Conservation (phyloP, 2,113 vertebrate genomes). For the Ginglymostoma cirratum region DNA sequence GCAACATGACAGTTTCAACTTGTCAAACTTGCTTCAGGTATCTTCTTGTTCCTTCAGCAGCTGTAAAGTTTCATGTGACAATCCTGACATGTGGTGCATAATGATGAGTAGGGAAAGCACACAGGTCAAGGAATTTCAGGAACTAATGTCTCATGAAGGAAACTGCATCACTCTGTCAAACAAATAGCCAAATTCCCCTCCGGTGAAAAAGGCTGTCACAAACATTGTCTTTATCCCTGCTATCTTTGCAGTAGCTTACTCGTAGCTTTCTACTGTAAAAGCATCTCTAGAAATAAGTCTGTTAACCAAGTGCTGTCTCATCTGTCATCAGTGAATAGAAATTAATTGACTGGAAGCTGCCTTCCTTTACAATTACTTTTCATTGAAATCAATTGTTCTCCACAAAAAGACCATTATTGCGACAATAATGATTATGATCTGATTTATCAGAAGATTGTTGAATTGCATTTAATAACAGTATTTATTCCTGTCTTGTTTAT, state of each 20-base stretch:
- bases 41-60: neutral
- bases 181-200: neutral
- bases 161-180: neutral
- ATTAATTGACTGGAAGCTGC: slow-evolving; percentile 9
- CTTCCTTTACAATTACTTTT: neutral
- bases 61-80: neutral
- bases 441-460: neutral
- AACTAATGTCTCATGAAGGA: neutral
- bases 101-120: neutral
- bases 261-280: neutral
- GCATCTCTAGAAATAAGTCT: neutral
- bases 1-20: neutral
- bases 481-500: neutral
- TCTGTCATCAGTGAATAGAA: neutral
- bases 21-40: neutral
- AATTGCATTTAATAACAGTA: neutral
- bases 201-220: neutral
- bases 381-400: neutral
- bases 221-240: neutral
- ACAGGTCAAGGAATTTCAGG: neutral
- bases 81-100: neutral
- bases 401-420: neutral
- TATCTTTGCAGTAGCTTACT: neutral
- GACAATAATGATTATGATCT: slow-evolving; percentile 22
- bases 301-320: neutral